phyloP scores from a whole-genome alignment of 1,140 invertebrate genomes.

The Temnothorax longispinosus region DNA sequence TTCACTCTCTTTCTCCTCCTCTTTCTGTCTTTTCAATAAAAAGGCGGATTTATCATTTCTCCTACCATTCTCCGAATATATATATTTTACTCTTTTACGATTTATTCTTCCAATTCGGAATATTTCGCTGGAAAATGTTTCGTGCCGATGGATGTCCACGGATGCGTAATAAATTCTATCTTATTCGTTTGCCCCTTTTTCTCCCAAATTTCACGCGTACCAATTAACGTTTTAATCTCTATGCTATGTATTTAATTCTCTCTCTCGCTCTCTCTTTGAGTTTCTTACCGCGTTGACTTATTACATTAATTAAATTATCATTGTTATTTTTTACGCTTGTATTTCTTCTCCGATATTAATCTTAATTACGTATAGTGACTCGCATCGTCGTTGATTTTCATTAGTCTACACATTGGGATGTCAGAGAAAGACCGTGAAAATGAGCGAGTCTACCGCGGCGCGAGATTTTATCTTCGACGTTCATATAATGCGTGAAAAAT shows the following conservation, averaged over 20 bases:
- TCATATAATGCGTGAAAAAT: constrained; percentile 25
- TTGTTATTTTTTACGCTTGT: not conserved
- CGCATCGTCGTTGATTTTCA: not conserved
- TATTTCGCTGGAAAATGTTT: constrained; percentile 2
- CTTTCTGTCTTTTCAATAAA: constrained; percentile 43
- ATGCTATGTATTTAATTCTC: not conserved
- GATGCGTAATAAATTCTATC: not conserved
- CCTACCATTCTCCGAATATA: not conserved
- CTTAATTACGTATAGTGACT: not conserved
- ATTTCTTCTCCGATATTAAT: not conserved
- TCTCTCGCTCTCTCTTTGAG: not conserved
- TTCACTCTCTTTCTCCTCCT: not conserved
- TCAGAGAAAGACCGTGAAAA: constrained; percentile 11
- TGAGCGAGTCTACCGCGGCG: not conserved
- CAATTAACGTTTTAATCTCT: constrained; percentile 4
- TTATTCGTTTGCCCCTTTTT: not conserved
- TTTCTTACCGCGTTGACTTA: not conserved
- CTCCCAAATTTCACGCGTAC: not conserved
- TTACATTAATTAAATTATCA: not conserved
- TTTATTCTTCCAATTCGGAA: constrained; percentile 18
- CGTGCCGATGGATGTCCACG: not conserved
- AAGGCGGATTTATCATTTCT: constrained; percentile 35
- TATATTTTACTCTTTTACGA: constrained; percentile 27
- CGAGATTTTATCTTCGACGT: constrained; percentile 33
- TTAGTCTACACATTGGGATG: not conserved